phyloP scores from a whole-genome alignment of 2,113 vertebrate species.

The Sinosuthora webbiana region DNA sequence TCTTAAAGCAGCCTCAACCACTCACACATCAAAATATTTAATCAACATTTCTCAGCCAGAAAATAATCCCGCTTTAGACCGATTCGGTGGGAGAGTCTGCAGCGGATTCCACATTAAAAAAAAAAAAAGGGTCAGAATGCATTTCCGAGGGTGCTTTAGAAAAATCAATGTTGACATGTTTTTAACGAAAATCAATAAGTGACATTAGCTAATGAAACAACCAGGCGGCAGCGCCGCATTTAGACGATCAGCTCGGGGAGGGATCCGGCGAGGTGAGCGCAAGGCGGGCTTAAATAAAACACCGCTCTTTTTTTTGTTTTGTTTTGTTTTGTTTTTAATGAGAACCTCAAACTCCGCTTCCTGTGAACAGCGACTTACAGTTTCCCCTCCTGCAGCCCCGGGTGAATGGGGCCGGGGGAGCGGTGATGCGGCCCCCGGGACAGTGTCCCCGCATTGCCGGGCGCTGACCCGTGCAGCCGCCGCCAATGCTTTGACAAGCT shows the following conservation, averaged over 20 bases:
- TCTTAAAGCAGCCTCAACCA: slow-evolving; percentile 44
- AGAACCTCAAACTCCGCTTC: background rate
- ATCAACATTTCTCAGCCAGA: slow-evolving; percentile 53
- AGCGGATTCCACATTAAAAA: background rate
- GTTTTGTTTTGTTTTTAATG: background rate
- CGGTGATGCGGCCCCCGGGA: background rate
- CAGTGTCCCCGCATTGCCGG: slow-evolving; percentile 33
- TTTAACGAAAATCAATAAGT: slow-evolving; percentile 60
- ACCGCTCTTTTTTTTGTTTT: too few species aligned
- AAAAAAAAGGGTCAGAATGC: slow-evolving; percentile 33
- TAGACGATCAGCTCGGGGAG: background rate
- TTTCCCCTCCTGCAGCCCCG: background rate
- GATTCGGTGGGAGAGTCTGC: slow-evolving; percentile 3
- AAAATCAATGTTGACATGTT: slow-evolving; percentile 41
- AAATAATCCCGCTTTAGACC: slow-evolving; percentile 33
- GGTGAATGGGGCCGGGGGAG: slow-evolving; percentile 33
- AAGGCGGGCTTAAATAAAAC: background rate
- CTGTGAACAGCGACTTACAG: background rate
- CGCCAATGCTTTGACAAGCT: slow-evolving; percentile 68
- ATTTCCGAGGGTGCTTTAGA: slow-evolving; percentile 48
- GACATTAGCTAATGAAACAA: slow-evolving; percentile 53
- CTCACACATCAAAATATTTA: slow-evolving; percentile 68
- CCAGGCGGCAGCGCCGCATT: background rate
- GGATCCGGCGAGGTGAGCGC: background rate
- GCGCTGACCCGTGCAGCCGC: slow-evolving; percentile 62